Base-by-base conservation (phyloP, 2,797 vertebrate genomes). In the Tenualosa ilisha region DNA sequence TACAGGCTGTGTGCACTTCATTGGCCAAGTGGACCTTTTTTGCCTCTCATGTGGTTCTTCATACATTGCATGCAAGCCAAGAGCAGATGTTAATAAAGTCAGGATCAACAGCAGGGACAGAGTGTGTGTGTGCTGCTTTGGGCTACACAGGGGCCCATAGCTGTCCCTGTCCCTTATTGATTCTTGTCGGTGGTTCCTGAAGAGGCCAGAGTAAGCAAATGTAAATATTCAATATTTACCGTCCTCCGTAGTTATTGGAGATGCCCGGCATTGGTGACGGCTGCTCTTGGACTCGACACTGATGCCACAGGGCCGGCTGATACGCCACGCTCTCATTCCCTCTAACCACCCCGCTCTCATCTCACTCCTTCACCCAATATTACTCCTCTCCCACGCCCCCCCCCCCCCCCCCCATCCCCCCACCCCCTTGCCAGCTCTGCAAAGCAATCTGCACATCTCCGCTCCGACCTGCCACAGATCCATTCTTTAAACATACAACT, bases 161-260 rank as follows among this genome's bases (percentile, higher is more conserved):
- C 83, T 87, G 88, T 85, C 85, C 72, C 88, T 15, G 86, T 94
- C 93, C 93, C 91, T 89, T 92, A 95, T 95, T 92, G 94, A 95
- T 94, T 95, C 92, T 91, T 93, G 93, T 91, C 87, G 88, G 91
- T 92, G 88, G 91, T 81, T 90, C 56, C 81, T 93, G 92, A 87
- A 87, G 91, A 93, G 92, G 91, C 92, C 86, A 89, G 91, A 92
- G 93, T 94, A 94, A 94, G 94, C 93, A 94, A 95, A 94, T 95
- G 94, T 94, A 96, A 95, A 96, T 95, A 95, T 95, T 94, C 91
- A 96, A 96, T 96, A 95, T 96, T 96, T 95, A 94, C 94, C 89
- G 91, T 94, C 85, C 86, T 89, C 91, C 90, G 89, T 50, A 93
- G 94, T 96, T 95, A 95, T 96, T 95, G 93, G 92, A 95, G 89